Evolutionary conservation across 2,888 invertebrate species (phyloP), one percentile per base, ranked within the genome.

Genomic region (Timema podura): DNA sequence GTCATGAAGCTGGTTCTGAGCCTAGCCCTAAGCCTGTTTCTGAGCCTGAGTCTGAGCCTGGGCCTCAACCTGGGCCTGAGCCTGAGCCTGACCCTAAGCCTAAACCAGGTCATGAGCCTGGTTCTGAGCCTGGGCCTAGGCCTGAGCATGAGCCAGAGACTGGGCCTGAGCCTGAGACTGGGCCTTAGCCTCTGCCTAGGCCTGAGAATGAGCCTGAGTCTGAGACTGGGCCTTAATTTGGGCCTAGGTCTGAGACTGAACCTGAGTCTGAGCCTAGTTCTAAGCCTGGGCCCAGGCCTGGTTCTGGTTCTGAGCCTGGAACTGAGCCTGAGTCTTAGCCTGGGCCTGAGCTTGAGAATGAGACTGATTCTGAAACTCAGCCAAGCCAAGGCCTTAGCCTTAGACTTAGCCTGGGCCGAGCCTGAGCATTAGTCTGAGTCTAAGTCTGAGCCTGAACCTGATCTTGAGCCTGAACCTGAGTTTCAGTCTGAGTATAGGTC

Each of bases 31-130:
- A 65, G 72, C 72, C 73, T 74, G 71, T 59, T 73, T 67, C 73
- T 75, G 76, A 48, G 69, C 73, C 69, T 76, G 76, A 49, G 72
- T 70, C 65, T 76, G n/a, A n/a, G n/a, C n/a, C n/a, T n/a, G n/a
- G n/a, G n/a, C n/a, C n/a, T n/a, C n/a, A n/a, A n/a, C n/a, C n/a
- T n/a, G n/a, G n/a, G n/a, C 67, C 13, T 70, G 71, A 13, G 45
- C 67, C 51, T 47, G 48, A n/a, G 16, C 49, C 51, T 57, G 51
- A 48, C 72, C 72, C 75, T 71, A 57, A 5, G 15, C 59, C 11
- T 71, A 76, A 6, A 68, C 30, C 64, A n/a, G n/a, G n/a, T n/a
- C n/a, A n/a, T n/a, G n/a, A n/a, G n/a, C 75, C 76, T 61, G 69
- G 16, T 30, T n/a, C n/a, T n/a, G n/a, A n/a, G n/a, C n/a, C n/a